A percentile compares a stretch with the other conserved stretches of the same genome.
These are phyloP conservation scores for Elaphurus davidianus DNA, from an alignment of 2,113 vertebrate species.

Conservation along the genomic window DNA sequence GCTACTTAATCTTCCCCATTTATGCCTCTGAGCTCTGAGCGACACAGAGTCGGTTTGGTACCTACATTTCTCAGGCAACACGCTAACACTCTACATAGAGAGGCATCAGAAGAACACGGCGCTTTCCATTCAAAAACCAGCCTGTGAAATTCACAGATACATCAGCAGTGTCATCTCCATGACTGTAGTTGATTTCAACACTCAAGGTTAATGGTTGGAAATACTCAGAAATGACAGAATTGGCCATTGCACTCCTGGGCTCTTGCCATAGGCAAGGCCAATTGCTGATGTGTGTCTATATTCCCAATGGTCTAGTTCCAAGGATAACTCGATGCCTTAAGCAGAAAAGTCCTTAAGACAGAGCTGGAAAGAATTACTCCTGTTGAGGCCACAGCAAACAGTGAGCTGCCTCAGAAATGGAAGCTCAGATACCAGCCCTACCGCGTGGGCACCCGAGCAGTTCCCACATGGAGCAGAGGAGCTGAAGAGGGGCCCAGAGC, in stretches of 20 bases:
- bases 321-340: not conserved
- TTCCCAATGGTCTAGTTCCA: not conserved
- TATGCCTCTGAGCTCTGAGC: not conserved
- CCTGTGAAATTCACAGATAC: not conserved
- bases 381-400: not conserved
- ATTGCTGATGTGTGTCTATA: not conserved
- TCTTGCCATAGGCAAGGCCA: not conserved
- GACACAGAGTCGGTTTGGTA: not conserved
- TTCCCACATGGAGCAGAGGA: rapidly evolving
- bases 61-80: too few relatives aligned
- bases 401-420: not conserved
- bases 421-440: not conserved
- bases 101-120: not conserved
- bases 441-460: rapidly evolving
- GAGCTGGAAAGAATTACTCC: not conserved
- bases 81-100: rapidly evolving
- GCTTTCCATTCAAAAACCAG: not conserved
- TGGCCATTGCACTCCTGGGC: not conserved
- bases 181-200: not conserved
- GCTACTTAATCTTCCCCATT: rapidly evolving
- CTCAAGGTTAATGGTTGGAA: not conserved
- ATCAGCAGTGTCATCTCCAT: not conserved
- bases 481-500: rapidly evolving
- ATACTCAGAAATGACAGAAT: not conserved
- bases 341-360: not conserved